These are phyloP conservation scores for Elmis aenea DNA, from an alignment of 2,888 invertebrate species.

Conservation along the genomic window DNA sequence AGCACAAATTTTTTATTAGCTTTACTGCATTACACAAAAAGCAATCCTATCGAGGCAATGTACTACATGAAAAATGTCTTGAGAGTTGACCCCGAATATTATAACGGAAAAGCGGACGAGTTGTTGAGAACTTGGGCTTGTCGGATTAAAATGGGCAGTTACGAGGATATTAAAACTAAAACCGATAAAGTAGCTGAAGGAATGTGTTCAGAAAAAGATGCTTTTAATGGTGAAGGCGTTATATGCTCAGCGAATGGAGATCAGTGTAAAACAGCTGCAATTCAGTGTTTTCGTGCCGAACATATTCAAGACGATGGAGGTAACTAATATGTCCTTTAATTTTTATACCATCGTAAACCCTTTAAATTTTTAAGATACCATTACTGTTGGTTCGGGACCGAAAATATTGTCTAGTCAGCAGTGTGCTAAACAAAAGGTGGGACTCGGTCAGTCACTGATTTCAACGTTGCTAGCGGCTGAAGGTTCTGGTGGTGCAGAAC, in stretches of 20 bases:
- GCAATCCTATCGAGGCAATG: slow-evolving; percentile 57
- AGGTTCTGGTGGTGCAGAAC: slow-evolving; percentile 35
- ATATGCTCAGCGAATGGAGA: slow-evolving; percentile 42
- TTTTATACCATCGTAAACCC: neutral
- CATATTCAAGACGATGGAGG: slow-evolving; percentile 12
- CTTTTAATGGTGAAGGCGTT: slow-evolving; percentile 38
- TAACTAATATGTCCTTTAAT: slow-evolving; percentile 1
- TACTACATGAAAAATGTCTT: slow-evolving; percentile 58
- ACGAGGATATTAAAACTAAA: slow-evolving; percentile 27
- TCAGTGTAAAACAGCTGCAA: slow-evolving; percentile 39
- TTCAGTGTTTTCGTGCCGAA: slow-evolving; percentile 16
- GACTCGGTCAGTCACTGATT: slow-evolving; percentile 29
- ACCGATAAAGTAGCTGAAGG: slow-evolving; percentile 28
- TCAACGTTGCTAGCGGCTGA: slow-evolving; percentile 33
- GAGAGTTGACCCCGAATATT: slow-evolving; percentile 50
- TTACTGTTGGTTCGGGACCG: slow-evolving; percentile 14
- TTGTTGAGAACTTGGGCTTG: slow-evolving; percentile 55
- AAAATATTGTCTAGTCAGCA: slow-evolving; percentile 24
- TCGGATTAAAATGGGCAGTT: slow-evolving; percentile 39
- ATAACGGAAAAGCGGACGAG: slow-evolving; percentile 50
- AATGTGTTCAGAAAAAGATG: slow-evolving; percentile 33
- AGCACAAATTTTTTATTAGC: slow-evolving; percentile 66
- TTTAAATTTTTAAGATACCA: slow-evolving; percentile 8
- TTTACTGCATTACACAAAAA: slow-evolving; percentile 59
- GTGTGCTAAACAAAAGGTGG: slow-evolving; percentile 29